A percentile compares a stretch with the other conserved stretches of the same genome.
Evolutionary conservation across 2,888 invertebrate genomes (phyloP).

Genomic region (Gymnosoma rotundatum): DNA sequence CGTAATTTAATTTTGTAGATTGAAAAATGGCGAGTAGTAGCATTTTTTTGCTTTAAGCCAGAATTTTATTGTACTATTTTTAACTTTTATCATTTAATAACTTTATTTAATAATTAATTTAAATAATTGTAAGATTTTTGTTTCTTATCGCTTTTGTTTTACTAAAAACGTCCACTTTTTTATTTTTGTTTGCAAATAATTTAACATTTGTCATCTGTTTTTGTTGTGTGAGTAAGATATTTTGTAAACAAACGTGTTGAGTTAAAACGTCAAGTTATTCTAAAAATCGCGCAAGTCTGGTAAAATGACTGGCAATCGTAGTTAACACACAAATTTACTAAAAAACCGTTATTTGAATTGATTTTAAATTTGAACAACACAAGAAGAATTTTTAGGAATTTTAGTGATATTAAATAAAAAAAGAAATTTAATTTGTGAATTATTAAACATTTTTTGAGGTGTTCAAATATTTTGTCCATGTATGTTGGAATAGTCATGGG

Average conservation of each 20-base stretch:
- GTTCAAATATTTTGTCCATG: no score
- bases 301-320: no score
- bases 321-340: not conserved
- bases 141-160: not conserved
- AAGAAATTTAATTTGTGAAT: no score
- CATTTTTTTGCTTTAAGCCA: conserved; percentile 40
- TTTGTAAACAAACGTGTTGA: conserved; percentile 60
- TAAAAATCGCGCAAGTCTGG: not conserved
- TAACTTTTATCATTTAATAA: conserved; percentile 40
- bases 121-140: conserved; percentile 4
- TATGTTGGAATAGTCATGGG: no score
- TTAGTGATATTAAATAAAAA: no score
- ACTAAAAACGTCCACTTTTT: not conserved
- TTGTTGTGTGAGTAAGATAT: not conserved
- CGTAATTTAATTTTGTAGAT: conserved; percentile 33
- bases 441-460: no score
- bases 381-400: no score
- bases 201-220: conserved; percentile 51
- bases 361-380: no score
- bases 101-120: not conserved
- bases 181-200: conserved; percentile 19
- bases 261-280: conserved; percentile 10
- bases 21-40: not conserved
- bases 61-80: not conserved
- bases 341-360: not conserved